Conservation (phyloP, 1,140 invertebrate species). For the Papilio machaon region DNA sequence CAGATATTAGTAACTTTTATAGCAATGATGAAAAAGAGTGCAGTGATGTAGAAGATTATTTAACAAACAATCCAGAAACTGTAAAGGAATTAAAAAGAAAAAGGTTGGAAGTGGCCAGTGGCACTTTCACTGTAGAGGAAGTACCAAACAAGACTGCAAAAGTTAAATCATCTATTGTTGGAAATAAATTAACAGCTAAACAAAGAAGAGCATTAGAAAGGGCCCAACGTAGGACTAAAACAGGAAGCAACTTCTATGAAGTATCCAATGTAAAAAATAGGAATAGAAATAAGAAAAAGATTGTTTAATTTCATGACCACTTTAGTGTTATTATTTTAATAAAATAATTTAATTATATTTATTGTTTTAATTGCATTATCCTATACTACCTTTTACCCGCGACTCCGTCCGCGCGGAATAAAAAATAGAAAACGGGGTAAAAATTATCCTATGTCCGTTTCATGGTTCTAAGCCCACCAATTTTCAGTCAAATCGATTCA, state of each 20-base stretch:
- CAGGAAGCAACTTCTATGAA: constrained; percentile 97
- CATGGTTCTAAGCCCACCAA: too few relatives aligned
- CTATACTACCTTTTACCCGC: too few relatives aligned
- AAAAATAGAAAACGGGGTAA: too few relatives aligned
- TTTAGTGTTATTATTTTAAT: constrained; percentile 40
- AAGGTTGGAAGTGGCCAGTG: constrained; percentile 83
- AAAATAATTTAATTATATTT: constrained; percentile 18
- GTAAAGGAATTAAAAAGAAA: constrained; percentile 68
- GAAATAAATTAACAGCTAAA: constrained; percentile 87
- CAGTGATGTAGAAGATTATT: constrained; percentile 78
- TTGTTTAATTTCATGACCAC: constrained; percentile 47
- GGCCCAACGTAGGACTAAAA: constrained; percentile 90
- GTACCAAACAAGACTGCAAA: constrained; percentile 60
- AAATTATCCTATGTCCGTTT: too few relatives aligned
- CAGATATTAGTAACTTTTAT: constrained; percentile 85
- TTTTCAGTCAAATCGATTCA: too few relatives aligned
- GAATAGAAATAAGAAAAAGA: constrained; percentile 85
- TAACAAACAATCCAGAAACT: constrained; percentile 79
- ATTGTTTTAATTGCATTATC: not conserved
- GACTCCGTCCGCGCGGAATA: too few relatives aligned
- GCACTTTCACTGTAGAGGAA: constrained; percentile 83
- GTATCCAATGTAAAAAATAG: constrained; percentile 96
- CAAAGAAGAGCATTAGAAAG: constrained; percentile 89
- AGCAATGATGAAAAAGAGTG: constrained; percentile 83
- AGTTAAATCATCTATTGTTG: constrained; percentile 55